These are phyloP conservation scores for Azemiops feae DNA, from an alignment of 2,113 vertebrate genomes.

Conservation along the genomic window DNA sequence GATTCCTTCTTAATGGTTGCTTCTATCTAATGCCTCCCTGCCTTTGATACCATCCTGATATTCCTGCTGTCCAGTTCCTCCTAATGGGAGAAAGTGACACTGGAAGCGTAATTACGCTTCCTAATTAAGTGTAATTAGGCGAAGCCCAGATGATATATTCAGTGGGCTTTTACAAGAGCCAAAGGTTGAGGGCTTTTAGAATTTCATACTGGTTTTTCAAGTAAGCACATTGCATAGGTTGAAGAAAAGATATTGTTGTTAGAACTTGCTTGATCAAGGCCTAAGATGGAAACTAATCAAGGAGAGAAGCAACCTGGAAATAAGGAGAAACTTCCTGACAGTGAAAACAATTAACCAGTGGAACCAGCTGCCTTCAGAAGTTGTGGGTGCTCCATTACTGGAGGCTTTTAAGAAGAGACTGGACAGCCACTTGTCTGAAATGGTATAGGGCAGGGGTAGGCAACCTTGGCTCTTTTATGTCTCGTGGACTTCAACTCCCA, in stretches of 20 bases:
- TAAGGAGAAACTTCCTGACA: not conserved
- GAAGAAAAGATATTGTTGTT: conserved; percentile 59
- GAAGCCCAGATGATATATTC: conserved; percentile 79
- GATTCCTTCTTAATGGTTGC: conserved; percentile 45
- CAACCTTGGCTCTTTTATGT: too few relatives aligned
- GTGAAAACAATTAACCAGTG: not conserved
- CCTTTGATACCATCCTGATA: conserved; percentile 25
- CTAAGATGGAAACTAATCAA: conserved; percentile 13
- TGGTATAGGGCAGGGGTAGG: too few relatives aligned
- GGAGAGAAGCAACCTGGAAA: not conserved
- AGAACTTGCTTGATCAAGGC: conserved; percentile 55
- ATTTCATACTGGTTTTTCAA: conserved; percentile 70
- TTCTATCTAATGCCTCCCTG: conserved; percentile 53
- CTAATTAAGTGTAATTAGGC: conserved; percentile 82
- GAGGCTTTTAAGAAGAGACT: not conserved
- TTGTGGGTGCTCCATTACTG: too few relatives aligned
- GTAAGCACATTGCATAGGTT: conserved; percentile 66
- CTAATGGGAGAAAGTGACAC: conserved; percentile 62
- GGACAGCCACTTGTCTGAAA: not conserved
- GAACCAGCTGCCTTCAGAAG: not conserved
- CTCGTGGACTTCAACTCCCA: too few relatives aligned
- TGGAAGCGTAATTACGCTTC: conserved; percentile 75
- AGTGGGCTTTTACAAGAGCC: conserved; percentile 67
- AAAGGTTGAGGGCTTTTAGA: conserved; percentile 76
- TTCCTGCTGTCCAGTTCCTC: conserved; percentile 67